Percentiles rank a stretch among this genome's conserved stretches.
Conservation (phyloP, 2,797 vertebrate species). For the Siniperca undulata region DNA sequence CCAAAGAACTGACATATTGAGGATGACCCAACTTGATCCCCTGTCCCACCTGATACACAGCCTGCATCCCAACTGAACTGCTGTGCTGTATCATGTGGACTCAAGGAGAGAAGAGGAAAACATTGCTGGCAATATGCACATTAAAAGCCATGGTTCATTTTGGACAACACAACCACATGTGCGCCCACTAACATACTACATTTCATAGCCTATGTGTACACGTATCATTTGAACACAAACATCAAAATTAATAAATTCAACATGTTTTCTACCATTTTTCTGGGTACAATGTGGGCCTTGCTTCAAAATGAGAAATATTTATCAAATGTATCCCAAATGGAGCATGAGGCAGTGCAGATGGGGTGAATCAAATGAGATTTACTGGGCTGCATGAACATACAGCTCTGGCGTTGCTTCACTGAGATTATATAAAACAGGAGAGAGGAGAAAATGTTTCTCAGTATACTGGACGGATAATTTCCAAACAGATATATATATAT, state of each 20-base stretch:
- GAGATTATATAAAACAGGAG: conserved; percentile 42
- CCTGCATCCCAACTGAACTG: conserved; percentile 31
- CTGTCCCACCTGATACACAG: conserved; percentile 28
- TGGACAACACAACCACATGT: conserved; percentile 18
- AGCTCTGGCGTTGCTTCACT: conserved; percentile 41
- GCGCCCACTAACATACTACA: neutral
- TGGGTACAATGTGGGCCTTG: conserved; percentile 24
- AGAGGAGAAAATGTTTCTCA: conserved; percentile 32
- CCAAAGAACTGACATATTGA: conserved; percentile 62
- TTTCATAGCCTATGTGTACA: conserved; percentile 4
- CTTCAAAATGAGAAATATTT: conserved; percentile 58
- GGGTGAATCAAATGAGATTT: conserved; percentile 63
- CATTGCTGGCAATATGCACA: neutral
- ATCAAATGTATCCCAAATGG: conserved; percentile 63
- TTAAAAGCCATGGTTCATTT: conserved; percentile 8
- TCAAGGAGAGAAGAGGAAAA: conserved; percentile 34
- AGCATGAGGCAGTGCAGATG: conserved; percentile 69
- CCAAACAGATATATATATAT: conserved; percentile 37
- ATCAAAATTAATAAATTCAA: conserved; percentile 16
- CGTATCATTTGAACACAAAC: conserved; percentile 12
- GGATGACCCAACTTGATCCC: conserved; percentile 53
- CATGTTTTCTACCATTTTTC: conserved; percentile 12
- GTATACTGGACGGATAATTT: conserved; percentile 30
- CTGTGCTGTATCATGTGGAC: conserved; percentile 20
- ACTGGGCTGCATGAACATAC: conserved; percentile 41